phyloP scores from a whole-genome alignment of 2,113 vertebrate genomes.

The Cyanoderma ruficeps region DNA sequence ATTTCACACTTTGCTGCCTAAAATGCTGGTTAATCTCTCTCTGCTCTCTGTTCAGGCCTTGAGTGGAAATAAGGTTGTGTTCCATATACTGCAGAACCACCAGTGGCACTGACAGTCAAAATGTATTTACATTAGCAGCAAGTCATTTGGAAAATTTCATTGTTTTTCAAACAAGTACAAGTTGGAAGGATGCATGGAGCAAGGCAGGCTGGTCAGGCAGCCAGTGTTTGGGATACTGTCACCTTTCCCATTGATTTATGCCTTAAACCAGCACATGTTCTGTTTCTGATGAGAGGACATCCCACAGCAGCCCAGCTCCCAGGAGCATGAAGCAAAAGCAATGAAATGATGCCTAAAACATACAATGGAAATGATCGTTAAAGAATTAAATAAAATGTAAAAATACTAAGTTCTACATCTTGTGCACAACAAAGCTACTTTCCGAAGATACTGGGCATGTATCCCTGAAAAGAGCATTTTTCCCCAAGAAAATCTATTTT shows the following conservation, averaged over 20 bases:
- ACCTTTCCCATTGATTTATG: not conserved
- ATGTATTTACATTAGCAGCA: not conserved
- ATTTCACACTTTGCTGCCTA: constrained; percentile 48
- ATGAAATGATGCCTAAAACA: not conserved
- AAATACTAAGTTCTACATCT: not conserved
- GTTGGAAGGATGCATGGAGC: not conserved
- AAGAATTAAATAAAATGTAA: not conserved
- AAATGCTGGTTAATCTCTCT: constrained; percentile 21
- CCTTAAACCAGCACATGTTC: not conserved
- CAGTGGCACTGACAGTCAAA: not conserved
- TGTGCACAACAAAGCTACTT: not conserved
- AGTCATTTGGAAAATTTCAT: not conserved
- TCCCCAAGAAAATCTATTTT: not conserved
- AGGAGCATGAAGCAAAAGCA: not conserved
- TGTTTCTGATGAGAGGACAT: not conserved
- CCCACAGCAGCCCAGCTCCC: not conserved
- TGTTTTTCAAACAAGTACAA: not conserved
- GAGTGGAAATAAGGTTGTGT: not conserved
- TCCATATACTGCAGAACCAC: not conserved
- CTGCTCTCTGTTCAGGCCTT: not conserved
- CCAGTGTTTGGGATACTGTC: not conserved
- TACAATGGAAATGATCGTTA: not conserved
- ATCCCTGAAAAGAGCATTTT: not conserved
- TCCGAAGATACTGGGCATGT: not conserved
- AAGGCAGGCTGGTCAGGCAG: not conserved